Percentiles rank a stretch among this genome's conserved stretches.
Conservation (phyloP, 1,140 invertebrate species). For the Drosophila pallidifrons region DNA sequence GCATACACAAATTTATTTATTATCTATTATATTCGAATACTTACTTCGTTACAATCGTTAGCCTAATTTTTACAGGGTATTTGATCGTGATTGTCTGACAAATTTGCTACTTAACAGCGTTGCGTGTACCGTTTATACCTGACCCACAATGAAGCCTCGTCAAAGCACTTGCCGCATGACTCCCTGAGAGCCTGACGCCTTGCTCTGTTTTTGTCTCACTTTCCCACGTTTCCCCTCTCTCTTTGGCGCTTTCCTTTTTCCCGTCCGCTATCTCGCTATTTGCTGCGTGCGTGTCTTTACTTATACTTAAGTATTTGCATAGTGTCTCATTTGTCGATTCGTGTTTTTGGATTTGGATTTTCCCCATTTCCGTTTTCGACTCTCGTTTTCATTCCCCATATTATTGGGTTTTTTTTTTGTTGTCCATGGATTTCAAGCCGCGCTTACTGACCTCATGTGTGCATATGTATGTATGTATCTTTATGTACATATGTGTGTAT, state of each 20-base stretch:
- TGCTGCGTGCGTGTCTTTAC: slow-evolving; percentile 17
- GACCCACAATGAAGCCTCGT: slow-evolving; percentile 10
- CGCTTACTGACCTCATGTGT: slow-evolving; percentile 15
- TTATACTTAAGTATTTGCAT: slow-evolving; percentile 27
- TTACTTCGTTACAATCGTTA: neutral
- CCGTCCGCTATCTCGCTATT: neutral
- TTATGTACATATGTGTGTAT: neutral
- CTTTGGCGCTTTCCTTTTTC: no score
- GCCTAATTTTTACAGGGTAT: slow-evolving; percentile 7
- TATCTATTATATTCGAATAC: neutral
- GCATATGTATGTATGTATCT: neutral
- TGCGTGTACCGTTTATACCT: slow-evolving; percentile 17
- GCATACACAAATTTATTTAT: neutral
- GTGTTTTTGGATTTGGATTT: slow-evolving; percentile 5
- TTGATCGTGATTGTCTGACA: neutral
- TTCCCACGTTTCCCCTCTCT: neutral
- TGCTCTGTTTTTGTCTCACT: neutral
- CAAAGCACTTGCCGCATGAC: slow-evolving; percentile 5
- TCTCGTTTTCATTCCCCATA: slow-evolving; percentile 13
- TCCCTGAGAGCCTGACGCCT: neutral
- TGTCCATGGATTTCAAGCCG: slow-evolving; percentile 4
- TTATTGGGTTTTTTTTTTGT: slow-evolving; percentile 5
- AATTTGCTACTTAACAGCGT: slow-evolving; percentile 2
- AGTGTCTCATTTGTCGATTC: slow-evolving; percentile 33
- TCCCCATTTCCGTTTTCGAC: slow-evolving; percentile 12